Conservation (phyloP, 2,888 invertebrate species). For the Helleia helle region DNA sequence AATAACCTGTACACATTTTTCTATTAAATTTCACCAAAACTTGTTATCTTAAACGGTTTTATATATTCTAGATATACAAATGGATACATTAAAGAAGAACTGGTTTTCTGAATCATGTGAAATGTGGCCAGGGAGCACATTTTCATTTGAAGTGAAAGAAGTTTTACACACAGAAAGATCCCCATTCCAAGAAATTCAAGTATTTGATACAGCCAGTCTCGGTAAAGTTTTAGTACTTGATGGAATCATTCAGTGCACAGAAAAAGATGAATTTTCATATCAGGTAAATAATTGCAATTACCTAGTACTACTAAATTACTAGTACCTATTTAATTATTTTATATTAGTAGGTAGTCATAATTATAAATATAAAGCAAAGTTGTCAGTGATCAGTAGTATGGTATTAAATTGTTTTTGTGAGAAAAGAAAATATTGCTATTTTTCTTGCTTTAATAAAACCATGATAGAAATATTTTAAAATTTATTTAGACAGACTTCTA, state of each 20-base stretch:
- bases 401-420: too few relatives aligned
- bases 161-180: conserved; percentile 87
- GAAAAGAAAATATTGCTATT: too few relatives aligned
- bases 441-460: too few relatives aligned
- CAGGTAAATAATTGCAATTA: too few relatives aligned
- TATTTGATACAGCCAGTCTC: conserved; percentile 85
- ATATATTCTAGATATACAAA: conserved; percentile 31
- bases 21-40: too few relatives aligned
- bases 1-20: too few relatives aligned
- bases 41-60: too few relatives aligned
- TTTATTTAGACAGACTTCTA: too few relatives aligned
- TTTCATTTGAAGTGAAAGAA: conserved; percentile 88
- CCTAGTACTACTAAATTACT: too few relatives aligned
- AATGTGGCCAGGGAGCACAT: conserved; percentile 92
- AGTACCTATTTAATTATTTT: too few relatives aligned
- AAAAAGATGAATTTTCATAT: conserved; percentile 96
- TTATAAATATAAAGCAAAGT: not conserved
- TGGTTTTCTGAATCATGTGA: conserved; percentile 96
- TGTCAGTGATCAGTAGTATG: too few relatives aligned
- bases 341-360: not conserved
- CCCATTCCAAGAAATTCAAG: conserved; percentile 87
- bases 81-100: conserved; percentile 83
- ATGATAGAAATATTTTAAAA: too few relatives aligned
- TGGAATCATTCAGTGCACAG: conserved; percentile 97
- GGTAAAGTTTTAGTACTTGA: conserved; percentile 93